Evolutionary conservation across 2,113 vertebrate genomes (phyloP).

Genomic region (Dissostichus mawsoni): DNA sequence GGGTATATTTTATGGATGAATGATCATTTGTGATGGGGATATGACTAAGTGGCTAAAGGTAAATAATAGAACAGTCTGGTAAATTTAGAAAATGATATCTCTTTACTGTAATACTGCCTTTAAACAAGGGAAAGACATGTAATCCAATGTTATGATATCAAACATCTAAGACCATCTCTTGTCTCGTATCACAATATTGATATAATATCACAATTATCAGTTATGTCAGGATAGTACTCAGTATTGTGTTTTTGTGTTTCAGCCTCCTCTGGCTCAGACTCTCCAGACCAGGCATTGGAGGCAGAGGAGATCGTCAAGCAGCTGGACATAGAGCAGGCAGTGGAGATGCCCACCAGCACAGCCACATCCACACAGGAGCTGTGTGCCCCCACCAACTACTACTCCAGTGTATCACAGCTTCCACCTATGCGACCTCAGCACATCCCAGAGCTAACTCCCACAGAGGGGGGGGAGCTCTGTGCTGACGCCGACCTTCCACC

Average conservation of each 20-base stretch:
- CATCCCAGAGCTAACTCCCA: slow-evolving; percentile 81
- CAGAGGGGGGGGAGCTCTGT: slow-evolving; percentile 84
- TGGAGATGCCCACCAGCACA: slow-evolving; percentile 91
- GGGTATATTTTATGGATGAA: no score
- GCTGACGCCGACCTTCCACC: slow-evolving; percentile 91
- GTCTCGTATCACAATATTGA: no score
- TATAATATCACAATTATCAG: no score
- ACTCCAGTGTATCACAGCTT: slow-evolving; percentile 80
- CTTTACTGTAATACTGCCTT: no score
- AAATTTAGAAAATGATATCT: no score
- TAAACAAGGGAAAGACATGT: no score
- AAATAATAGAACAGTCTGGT: no score
- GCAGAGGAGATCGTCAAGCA: slow-evolving; percentile 97
- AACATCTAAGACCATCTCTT: no score
- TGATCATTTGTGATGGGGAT: no score
- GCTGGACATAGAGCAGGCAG: slow-evolving; percentile 94
- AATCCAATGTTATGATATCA: no score
- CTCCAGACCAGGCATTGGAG: slow-evolving; percentile 93
- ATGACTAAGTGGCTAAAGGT: no score
- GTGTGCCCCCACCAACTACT: slow-evolving; percentile 83
- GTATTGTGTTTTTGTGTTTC: not conserved
- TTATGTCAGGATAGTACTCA: not conserved
- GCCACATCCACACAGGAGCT: slow-evolving; percentile 88
- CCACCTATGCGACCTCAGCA: slow-evolving; percentile 83
- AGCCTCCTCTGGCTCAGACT: slow-evolving; percentile 94